Evolutionary conservation across 2,113 vertebrate genomes (phyloP).

Genomic region (Corythoichthys intestinalis): DNA sequence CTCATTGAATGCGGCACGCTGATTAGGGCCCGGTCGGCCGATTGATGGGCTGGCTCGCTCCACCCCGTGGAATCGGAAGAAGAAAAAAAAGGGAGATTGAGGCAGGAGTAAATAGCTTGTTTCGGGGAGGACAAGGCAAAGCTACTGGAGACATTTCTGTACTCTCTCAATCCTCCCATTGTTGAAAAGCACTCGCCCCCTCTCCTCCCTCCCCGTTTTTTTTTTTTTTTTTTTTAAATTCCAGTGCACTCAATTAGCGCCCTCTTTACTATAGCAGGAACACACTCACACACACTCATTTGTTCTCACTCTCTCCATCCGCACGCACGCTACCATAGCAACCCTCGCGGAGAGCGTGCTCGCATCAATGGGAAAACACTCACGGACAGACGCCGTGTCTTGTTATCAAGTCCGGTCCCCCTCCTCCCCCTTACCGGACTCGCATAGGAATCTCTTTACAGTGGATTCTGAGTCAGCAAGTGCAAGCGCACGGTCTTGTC

Average conservation of each 20-base stretch:
- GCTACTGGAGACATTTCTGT: constrained; percentile 10
- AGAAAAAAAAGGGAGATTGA: constrained; percentile 4
- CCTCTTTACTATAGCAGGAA: constrained; percentile 52
- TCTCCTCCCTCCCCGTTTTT: not conserved
- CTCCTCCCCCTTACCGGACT: not conserved
- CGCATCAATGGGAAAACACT: constrained; percentile 48
- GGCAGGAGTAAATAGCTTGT: constrained; percentile 2
- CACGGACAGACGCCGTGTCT: constrained; percentile 36
- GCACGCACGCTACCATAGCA: constrained; percentile 58
- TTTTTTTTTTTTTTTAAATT: not conserved
- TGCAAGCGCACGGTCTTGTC: too few relatives aligned
- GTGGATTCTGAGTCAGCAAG: too few relatives aligned
- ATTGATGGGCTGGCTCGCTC: constrained; percentile 33
- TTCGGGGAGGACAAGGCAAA: not conserved
- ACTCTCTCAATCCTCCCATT: constrained; percentile 55
- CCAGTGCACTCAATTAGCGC: constrained; percentile 62
- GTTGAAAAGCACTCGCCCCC: constrained; percentile 32
- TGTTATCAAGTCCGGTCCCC: constrained; percentile 10
- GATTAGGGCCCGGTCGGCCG: constrained; percentile 30
- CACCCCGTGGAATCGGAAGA: not conserved
- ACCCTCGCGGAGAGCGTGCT: constrained; percentile 49
- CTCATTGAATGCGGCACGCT: constrained; percentile 41
- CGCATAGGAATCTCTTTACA: too few relatives aligned
- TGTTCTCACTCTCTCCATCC: constrained; percentile 64
- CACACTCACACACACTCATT: constrained; percentile 54